Conservation (phyloP, 2,113 vertebrate species). For the Erythrocebus patas region DNA sequence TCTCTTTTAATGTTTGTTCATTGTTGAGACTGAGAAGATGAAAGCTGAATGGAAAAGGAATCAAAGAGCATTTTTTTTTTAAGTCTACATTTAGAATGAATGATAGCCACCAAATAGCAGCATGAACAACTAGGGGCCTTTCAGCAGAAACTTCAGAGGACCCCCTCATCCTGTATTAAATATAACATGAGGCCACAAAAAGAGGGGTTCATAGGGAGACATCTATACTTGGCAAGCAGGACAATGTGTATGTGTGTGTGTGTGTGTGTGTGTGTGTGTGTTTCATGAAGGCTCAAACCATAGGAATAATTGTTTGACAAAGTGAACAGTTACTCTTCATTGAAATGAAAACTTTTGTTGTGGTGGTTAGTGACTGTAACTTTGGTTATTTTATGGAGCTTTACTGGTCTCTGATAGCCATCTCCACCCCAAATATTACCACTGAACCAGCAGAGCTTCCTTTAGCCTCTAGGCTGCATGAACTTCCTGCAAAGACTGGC, state of each 20-base stretch:
- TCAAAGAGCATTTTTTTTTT: not conserved
- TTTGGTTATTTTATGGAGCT: not conserved
- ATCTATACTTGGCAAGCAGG: not conserved
- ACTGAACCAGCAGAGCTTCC: not conserved
- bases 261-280: not conserved
- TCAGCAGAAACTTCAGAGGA: not conserved
- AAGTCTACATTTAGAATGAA: not conserved
- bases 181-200: not conserved
- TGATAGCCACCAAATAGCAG: not conserved
- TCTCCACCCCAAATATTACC: not conserved
- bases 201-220: not conserved
- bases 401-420: not conserved
- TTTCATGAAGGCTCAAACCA: not conserved
- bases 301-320: not conserved
- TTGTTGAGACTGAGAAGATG: not conserved
- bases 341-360: not conserved
- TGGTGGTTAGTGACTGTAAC: not conserved
- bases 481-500: not conserved
- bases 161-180: not conserved
- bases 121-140: not conserved
- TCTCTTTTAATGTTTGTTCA: not conserved
- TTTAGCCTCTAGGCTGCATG: not conserved
- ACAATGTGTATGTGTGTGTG: not conserved
- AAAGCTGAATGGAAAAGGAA: slow-evolving; percentile 33
- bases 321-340: not conserved